Percentiles rank a stretch among this genome's conserved stretches.
Conservation (phyloP, 2,888 invertebrate species). For the Patella ulyssiponensis region DNA sequence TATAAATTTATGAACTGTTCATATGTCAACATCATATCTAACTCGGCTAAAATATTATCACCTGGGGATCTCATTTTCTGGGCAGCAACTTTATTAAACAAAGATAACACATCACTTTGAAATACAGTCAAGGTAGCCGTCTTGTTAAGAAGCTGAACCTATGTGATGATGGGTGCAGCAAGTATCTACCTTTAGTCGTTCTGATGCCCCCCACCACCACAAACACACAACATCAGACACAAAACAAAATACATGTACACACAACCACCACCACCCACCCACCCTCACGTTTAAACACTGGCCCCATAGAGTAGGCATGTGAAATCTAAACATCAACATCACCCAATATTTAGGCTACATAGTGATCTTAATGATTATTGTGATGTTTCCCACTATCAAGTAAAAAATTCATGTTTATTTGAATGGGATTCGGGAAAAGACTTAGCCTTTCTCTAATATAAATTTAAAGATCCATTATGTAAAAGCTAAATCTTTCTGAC, state of each 20-base stretch:
- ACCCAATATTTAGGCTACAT: too few species aligned
- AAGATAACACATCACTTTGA: not conserved
- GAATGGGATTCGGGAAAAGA: too few species aligned
- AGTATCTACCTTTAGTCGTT: not conserved
- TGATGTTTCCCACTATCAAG: too few species aligned
- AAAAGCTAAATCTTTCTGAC: too few species aligned
- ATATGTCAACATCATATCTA: slow-evolving; percentile 61
- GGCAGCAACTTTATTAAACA: slow-evolving; percentile 46
- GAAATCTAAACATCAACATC: too few species aligned
- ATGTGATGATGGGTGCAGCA: not conserved
- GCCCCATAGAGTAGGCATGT: too few species aligned
- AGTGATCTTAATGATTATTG: too few species aligned
- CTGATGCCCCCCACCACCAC: not conserved
- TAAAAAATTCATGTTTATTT: too few species aligned
- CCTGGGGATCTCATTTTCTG: slow-evolving; percentile 50
- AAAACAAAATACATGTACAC: not conserved
- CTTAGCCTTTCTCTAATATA: too few species aligned
- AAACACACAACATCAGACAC: not conserved
- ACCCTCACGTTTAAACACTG: not conserved
- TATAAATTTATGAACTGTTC: slow-evolving; percentile 59
- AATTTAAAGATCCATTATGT: too few species aligned
- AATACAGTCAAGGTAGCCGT: too few species aligned
- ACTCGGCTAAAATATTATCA: slow-evolving; percentile 59
- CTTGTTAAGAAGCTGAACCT: not conserved
- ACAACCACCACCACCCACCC: not conserved